phyloP scores from a whole-genome alignment of 2,888 invertebrate genomes.

The Acanthoscelides obtectus region DNA sequence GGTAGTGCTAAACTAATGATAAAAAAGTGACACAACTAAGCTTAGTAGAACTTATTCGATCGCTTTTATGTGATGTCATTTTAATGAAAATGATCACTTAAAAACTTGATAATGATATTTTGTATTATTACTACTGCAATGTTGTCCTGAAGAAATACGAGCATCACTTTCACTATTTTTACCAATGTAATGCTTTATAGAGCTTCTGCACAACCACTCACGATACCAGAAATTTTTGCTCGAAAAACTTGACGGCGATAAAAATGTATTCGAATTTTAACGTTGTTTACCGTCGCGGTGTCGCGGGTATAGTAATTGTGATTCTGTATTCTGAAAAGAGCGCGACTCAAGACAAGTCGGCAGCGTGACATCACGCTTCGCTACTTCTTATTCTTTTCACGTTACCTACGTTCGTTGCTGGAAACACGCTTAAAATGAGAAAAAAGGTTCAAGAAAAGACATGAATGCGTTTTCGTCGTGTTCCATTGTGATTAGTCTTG shows the following conservation, averaged over 20 bases:
- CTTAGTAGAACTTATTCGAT: no score
- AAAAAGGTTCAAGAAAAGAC: constrained; percentile 12
- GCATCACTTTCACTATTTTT: no score
- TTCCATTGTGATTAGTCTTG: not conserved
- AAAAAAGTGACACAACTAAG: no score
- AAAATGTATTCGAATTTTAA: not conserved
- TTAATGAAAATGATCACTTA: no score
- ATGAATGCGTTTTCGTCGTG: not conserved
- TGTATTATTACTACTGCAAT: no score
- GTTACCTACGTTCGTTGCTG: constrained; percentile 30
- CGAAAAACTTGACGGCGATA: not conserved
- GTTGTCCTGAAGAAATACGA: no score
- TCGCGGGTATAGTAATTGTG: constrained; percentile 36
- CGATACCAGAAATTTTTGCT: not conserved
- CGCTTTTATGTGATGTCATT: no score
- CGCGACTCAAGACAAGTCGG: constrained; percentile 37
- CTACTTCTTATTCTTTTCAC: constrained; percentile 38
- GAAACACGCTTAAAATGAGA: constrained; percentile 29
- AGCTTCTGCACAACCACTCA: not conserved
- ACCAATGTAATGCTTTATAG: no score
- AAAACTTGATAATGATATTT: no score
- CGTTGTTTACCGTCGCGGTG: constrained; percentile 27
- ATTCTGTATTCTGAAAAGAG: constrained; percentile 33
- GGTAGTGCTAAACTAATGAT: no score
- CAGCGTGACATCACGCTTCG: constrained; percentile 47